Conservation (phyloP, 2,888 invertebrate genomes). For the Frankliniella fusca region DNA sequence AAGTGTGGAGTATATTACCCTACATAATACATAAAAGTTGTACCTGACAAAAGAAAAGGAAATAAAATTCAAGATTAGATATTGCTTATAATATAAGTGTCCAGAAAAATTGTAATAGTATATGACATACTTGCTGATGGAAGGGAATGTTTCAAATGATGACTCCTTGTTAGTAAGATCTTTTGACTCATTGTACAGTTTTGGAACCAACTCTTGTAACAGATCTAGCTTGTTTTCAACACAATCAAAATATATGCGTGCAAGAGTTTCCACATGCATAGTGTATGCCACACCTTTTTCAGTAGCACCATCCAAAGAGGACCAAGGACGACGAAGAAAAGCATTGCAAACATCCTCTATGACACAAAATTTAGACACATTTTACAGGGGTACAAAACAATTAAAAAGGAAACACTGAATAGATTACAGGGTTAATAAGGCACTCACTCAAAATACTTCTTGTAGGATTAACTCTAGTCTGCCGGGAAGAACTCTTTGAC, state of each 20-base stretch:
- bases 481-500: not conserved
- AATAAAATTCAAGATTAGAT: not conserved
- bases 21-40: not conserved
- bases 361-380: conserved; percentile 43
- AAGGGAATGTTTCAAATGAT: conserved; percentile 7
- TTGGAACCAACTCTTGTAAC: conserved; percentile 42
- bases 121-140: not conserved
- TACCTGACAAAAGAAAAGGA: not conserved
- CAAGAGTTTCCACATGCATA: conserved; percentile 58
- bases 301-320: conserved; percentile 56
- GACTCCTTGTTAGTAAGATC: not conserved
- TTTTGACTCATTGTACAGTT: conserved; percentile 12
- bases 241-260: conserved; percentile 61
- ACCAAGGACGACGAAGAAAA: conserved; percentile 66
- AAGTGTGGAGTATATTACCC: not conserved
- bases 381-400: not conserved
- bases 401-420: not conserved
- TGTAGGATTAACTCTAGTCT: not conserved
- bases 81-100: not conserved
- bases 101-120: not conserved
- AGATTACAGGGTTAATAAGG: not conserved
- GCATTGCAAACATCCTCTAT: conserved; percentile 51
- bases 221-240: conserved; percentile 47
- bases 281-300: conserved; percentile 65
- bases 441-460: not conserved